Percentiles rank a stretch among this genome's conserved stretches.
Evolutionary conservation across 2,113 vertebrate species (phyloP).

Genomic region (Circaetus cinerascens): DNA sequence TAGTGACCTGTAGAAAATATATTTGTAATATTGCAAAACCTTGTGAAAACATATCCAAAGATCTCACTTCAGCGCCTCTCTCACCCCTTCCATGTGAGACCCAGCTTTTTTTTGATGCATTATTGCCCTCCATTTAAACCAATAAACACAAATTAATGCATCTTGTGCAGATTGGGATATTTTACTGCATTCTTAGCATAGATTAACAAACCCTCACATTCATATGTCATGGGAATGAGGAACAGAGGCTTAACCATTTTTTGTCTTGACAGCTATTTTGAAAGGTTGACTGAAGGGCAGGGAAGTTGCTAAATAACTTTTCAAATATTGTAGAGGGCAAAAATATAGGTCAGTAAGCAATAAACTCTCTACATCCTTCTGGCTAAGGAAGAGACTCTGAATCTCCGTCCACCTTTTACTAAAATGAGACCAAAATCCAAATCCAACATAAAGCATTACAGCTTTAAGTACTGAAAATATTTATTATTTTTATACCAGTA

Average conservation of each 20-base stretch:
- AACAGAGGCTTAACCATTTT: constrained; percentile 26
- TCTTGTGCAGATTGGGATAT: not conserved
- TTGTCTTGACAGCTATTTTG: constrained; percentile 59
- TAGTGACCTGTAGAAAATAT: not conserved
- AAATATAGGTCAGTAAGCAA: constrained; percentile 76
- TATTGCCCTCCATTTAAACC: not conserved
- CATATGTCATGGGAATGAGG: not conserved
- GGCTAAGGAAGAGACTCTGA: constrained; percentile 67
- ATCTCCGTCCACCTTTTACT: constrained; percentile 76
- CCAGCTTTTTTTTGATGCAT: not conserved
- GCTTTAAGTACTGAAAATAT: constrained; percentile 79
- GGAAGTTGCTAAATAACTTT: constrained; percentile 71
- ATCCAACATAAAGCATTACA: constrained; percentile 78
- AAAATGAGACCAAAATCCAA: constrained; percentile 81
- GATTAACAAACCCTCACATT: constrained; percentile 31
- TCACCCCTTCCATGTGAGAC: not conserved
- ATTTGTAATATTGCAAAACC: not conserved
- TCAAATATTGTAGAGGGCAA: constrained; percentile 57
- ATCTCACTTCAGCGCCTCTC: not conserved
- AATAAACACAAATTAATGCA: not conserved
- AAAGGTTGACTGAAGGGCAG: constrained; percentile 49
- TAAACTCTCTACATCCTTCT: constrained; percentile 68
- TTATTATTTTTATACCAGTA: constrained; percentile 80
- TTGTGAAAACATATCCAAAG: not conserved
- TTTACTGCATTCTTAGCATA: not conserved